Conservation (phyloP, 2,113 vertebrate species). For the Crotalus helleri region DNA sequence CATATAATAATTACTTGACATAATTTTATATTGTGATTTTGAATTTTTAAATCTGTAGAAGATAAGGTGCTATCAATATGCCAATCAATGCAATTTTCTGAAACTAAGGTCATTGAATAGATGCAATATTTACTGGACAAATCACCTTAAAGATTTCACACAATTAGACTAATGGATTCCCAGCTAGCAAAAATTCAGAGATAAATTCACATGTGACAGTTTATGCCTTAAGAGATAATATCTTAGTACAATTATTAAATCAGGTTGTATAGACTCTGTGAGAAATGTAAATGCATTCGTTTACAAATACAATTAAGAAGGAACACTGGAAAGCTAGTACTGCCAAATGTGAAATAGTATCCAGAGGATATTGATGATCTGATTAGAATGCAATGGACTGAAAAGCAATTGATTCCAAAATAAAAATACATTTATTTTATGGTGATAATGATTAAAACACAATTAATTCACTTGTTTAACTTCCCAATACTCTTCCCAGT, state of each 20-base stretch:
- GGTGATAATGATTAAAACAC: slow-evolving; percentile 45
- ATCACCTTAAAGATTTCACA: slow-evolving; percentile 25
- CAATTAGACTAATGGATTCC: slow-evolving; percentile 24
- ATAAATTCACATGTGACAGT: background rate
- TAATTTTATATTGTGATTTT: background rate
- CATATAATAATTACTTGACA: background rate
- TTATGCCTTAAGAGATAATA: background rate
- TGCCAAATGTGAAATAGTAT: slow-evolving; percentile 57
- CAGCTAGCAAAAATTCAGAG: slow-evolving; percentile 29
- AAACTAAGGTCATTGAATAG: background rate
- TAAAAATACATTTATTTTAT: slow-evolving; percentile 59
- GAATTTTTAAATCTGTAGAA: background rate
- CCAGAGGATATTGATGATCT: slow-evolving; percentile 60
- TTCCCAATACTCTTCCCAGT: background rate
- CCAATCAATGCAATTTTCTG: background rate
- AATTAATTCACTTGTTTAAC: slow-evolving; percentile 28
- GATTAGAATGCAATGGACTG: slow-evolving; percentile 65
- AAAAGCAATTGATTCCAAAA: slow-evolving; percentile 64
- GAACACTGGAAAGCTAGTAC: slow-evolving; percentile 35
- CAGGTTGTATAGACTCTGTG: background rate
- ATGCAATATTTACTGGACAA: slow-evolving; percentile 16
- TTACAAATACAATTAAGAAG: slow-evolving; percentile 58
- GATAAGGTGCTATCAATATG: background rate
- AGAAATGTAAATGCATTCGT: slow-evolving; percentile 27
- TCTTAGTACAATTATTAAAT: slow-evolving; percentile 3